Base-by-base conservation (phyloP, 2,888 invertebrate species). In the Parnassius smintheus region DNA sequence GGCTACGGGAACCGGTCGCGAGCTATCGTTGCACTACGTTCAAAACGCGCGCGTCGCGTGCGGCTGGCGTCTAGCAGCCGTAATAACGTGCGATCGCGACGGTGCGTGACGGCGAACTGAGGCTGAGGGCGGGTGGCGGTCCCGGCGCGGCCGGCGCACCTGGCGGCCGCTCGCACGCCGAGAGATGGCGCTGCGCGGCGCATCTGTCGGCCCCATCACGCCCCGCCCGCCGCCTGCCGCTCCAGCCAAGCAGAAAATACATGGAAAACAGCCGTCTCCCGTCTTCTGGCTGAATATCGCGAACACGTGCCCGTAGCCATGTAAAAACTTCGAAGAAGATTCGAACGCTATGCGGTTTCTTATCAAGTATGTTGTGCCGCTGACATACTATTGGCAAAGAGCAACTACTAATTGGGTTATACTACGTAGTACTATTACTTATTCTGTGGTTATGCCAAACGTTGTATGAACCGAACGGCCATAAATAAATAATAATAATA, bases 31-130 rank as follows among this genome's bases (percentile, higher is more conserved):
- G 83, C 85, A 90, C 89, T 90, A 86, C 85, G 88, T 90, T 89
- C 86, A 86, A 86, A 88, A 84, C 83, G 85, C 91, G 91, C 91
- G 91, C 85, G 86, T 85, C 82, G 85, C 85, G 86, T 88, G 86
- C 72, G 74, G 74, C 72, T 82, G 80, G 83, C 80, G 76, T 78
- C 75, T 75, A 68, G 66, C 73, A 76, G 83, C 83, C 83, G 81
- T 77, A 73, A 73, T 69, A 70, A 85, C 90, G 86, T 90, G 81
- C 77, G 67, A 68, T 82, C 83, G 75, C 81, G 82, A 73, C 85
- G 85, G 86, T 89, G 92, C 87, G 88, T 88, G 89, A 81, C 86
- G 85, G 86, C 88, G 86, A 86, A 91, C 91, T 91, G 92, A 82
- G 84, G 86, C 91, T 91, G 92, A 82, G 84, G 86, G 86, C 88